Base-by-base conservation (phyloP, 2,888 invertebrate species). In the Thereva nobilitata region DNA sequence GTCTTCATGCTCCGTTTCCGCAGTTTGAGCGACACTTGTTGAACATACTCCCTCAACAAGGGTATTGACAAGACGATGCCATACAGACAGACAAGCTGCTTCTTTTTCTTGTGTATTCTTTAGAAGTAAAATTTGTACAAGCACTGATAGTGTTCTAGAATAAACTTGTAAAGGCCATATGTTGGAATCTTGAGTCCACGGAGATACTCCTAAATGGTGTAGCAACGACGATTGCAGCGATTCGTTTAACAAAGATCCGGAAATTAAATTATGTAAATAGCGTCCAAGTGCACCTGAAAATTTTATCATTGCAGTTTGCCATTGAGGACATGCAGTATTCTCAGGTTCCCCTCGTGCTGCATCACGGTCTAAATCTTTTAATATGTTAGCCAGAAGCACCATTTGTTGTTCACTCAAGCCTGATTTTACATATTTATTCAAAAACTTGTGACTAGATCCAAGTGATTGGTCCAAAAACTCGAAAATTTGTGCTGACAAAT, bases 361-460 rank as follows among this genome's bases (percentile, higher is more conserved):
- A 83, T 97, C 96, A 61, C 91, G 85, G 80, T 97, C 97, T 64
- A 97, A 84, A 79, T 97, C 96, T 74, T 92, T 88, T 59, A 97
- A 89, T 53, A 97, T 89, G 5, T 92, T 91, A 0, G 95, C 92
- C 67, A 97, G 84, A 72, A 93, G 86, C 7, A 92, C 87, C 85
- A 95, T 93, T 80, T 96, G 95, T 55, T 94, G 92, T 74, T 95
- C 95, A 66, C 91, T 86, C 40, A 89, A 79, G 3, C 87, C 86
- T 45, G 85, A 84, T 72, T 89, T 87, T 2, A 88, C 87, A 74
- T 89, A 89, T 71, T 86, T 83, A 59, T 86, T 83, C 63, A 89
- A 83, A 73, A 86, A 87, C 10, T 74, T 70, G 75, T 79, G 71
- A 79, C 84, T 72, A 80, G 82, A 71, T 84, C 86, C 72, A 86